Percentiles rank a stretch among this genome's conserved stretches.
phyloP scores from a whole-genome alignment of 2,113 vertebrate species.

The Phalacrocorax carbo region DNA sequence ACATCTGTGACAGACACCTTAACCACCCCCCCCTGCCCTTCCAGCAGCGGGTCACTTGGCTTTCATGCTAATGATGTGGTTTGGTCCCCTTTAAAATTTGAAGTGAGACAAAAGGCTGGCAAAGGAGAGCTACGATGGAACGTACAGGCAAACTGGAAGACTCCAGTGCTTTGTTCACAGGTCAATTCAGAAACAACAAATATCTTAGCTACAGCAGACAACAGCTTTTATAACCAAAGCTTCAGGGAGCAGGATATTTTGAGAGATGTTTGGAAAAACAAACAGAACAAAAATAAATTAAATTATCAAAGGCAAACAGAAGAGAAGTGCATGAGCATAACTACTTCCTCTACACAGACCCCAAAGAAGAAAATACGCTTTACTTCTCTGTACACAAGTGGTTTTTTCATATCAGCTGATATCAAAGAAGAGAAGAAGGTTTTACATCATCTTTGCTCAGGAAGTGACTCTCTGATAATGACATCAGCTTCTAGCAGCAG shows the following conservation, averaged over 20 bases:
- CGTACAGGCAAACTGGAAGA: neutral
- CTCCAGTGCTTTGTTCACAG: neutral
- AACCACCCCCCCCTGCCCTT: neutral
- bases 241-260: neutral
- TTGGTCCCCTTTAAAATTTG: neutral
- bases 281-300: neutral
- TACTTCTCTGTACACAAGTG: neutral
- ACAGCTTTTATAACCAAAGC: neutral
- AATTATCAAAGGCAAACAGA: neutral
- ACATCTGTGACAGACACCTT: neutral
- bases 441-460: neutral
- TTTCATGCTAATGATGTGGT: neutral
- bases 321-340: neutral
- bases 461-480: neutral
- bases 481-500: neutral
- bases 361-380: slow-evolving; percentile 14
- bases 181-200: neutral
- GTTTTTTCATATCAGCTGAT: slow-evolving; percentile 7
- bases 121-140: slow-evolving; percentile 4
- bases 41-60: neutral
- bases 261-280: neutral
- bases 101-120: neutral
- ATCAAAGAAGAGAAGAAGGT: neutral
- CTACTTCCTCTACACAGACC: neutral
- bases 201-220: neutral